These are phyloP conservation scores for Leptinotarsa texana DNA, from an alignment of 1,140 invertebrate species.

Conservation along the genomic window DNA sequence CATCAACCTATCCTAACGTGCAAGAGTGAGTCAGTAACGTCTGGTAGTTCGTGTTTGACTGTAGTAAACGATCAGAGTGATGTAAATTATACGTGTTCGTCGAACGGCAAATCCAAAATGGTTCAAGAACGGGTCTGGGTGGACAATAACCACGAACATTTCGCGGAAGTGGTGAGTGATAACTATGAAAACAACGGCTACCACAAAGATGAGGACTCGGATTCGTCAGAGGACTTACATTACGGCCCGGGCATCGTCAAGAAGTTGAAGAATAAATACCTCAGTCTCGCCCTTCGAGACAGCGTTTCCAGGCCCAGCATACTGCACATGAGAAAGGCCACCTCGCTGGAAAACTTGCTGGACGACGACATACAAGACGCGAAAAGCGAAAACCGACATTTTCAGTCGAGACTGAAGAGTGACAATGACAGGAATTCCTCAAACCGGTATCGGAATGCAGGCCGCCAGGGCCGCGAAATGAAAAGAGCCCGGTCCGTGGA, in stretches of 20 bases:
- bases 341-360: constrained; percentile 82
- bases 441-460: constrained; percentile 54
- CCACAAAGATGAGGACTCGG: constrained; percentile 44
- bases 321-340: constrained; percentile 71
- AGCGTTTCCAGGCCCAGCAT: constrained; percentile 65
- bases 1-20: constrained; percentile 40
- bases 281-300: constrained; percentile 77
- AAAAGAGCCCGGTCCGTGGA: constrained; percentile 86
- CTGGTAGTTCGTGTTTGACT: constrained; percentile 16
- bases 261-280: constrained; percentile 80
- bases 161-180: constrained; percentile 15
- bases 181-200: constrained; percentile 31
- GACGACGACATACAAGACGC: constrained; percentile 66
- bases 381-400: constrained; percentile 49
- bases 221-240: constrained; percentile 76
- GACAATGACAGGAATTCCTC: constrained; percentile 44
- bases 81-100: constrained; percentile 23
- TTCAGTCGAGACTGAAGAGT: constrained; percentile 40
- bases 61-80: constrained; percentile 10
- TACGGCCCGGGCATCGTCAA: constrained; percentile 92
- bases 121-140: constrained; percentile 47
- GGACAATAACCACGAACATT: constrained; percentile 35
- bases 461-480: constrained; percentile 64
- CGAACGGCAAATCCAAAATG: constrained; percentile 8
- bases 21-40: constrained; percentile 27